phyloP scores from a whole-genome alignment of 1,140 invertebrate genomes.

The Elysia chlorotica region DNA sequence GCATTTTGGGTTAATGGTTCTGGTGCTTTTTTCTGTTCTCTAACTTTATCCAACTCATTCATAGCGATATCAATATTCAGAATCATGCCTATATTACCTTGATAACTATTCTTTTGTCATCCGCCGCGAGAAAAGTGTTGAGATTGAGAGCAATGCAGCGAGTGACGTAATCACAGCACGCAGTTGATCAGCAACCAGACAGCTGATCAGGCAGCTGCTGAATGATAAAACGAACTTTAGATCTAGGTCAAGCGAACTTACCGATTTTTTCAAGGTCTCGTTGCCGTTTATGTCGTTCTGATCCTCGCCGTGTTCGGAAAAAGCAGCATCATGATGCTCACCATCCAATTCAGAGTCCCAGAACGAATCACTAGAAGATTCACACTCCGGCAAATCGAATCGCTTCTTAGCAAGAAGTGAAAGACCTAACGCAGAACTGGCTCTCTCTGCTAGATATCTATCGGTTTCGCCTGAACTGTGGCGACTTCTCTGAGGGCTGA shows the following conservation, averaged over 20 bases:
- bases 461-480: conserved; percentile 45
- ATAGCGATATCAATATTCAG: neutral
- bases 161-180: conserved; percentile 8
- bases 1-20: neutral
- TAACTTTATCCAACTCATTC: neutral
- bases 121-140: too few relatives aligned
- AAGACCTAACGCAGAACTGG: conserved; percentile 14
- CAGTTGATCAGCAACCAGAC: conserved; percentile 23
- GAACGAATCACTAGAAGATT: conserved; percentile 32
- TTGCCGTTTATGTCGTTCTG: conserved; percentile 5
- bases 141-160: neutral
- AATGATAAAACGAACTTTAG: conserved; percentile 25
- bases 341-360: conserved; percentile 34
- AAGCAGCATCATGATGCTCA: conserved; percentile 14
- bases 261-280: conserved; percentile 11
- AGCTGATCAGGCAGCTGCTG: conserved; percentile 30
- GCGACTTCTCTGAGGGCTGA: conserved; percentile 39
- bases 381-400: conserved; percentile 21
- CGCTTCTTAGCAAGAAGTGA: conserved; percentile 13
- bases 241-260: conserved; percentile 27
- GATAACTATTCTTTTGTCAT: neutral
- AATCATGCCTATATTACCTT: neutral
- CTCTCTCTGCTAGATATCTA: conserved; percentile 32
- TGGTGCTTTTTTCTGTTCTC: neutral
- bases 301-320: neutral